Base-by-base conservation (phyloP, 2,888 invertebrate genomes). In the Noctua janthe region DNA sequence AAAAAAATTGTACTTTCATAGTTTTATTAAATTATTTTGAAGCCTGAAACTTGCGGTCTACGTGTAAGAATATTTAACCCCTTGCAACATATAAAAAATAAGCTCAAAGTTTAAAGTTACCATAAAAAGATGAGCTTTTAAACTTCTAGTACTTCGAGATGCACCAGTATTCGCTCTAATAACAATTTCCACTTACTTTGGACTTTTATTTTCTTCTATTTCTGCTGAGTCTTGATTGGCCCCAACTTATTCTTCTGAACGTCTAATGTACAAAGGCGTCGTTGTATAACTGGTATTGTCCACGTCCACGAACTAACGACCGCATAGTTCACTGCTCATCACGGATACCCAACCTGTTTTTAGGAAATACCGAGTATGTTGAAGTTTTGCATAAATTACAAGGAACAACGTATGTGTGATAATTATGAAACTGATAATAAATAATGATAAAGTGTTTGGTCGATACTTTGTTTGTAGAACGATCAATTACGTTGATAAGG, bases 281-380 rank as follows among this genome's bases (percentile, higher is more conserved):
- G 35, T 54, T 29, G 5, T 54, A 62, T 39, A 79, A 87, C 87
- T 87, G 72, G 84, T 78, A 77, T 72, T 47, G 13, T 59, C 35
- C 39, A 72, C 72, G 62, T 49, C 35, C 69, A 56, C 59, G 54
- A 73, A 69, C n/a, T 70, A 84, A 62, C 70, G 87, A 67, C 54
- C 70, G 43, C 74, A 77, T 81, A 80, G 74, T 75, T 82, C 74
- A 72, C 78, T 39, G 35, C 23, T 71, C 85, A 84, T 83, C 84
- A 81, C 93, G 93, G 92, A 93, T 92, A 73, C 88, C 73, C 92
- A 94, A 93, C 94, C 87, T 76, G 93, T 93, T 93, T 91, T 73
- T 85, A 85, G 85, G 87, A 90, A 90, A 91, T 89, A 90, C 89
- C 89, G 87, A 89, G 87, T 91, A 90, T 90, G 85, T 88, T 78